Conservation (phyloP, 2,888 invertebrate genomes). For the Rhimphoctona megacephalus region DNA sequence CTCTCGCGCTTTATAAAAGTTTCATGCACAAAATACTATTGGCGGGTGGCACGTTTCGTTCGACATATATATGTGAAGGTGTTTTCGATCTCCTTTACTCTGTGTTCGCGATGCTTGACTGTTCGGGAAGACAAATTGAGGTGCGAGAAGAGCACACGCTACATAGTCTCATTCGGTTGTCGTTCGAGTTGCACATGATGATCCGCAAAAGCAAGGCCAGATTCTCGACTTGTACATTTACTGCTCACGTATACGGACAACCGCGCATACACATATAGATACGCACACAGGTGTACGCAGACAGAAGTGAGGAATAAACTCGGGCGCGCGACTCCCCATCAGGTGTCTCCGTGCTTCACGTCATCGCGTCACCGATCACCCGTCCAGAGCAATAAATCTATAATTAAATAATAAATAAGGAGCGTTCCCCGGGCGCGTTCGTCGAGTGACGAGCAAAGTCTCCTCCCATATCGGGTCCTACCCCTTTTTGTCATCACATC, state of each 20-base stretch:
- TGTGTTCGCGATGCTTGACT: conserved; percentile 32
- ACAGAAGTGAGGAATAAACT: conserved; percentile 32
- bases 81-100: conserved; percentile 48
- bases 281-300: neutral
- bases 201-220: conserved; percentile 41
- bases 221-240: conserved; percentile 19
- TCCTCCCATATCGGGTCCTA: conserved; percentile 79
- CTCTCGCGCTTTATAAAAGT: conserved; percentile 73
- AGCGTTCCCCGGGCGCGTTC: conserved; percentile 71
- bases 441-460: conserved; percentile 73
- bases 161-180: conserved; percentile 50
- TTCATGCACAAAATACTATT: conserved; percentile 73
- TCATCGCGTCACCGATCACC: conserved; percentile 68
- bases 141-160: conserved; percentile 60
- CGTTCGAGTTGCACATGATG: conserved; percentile 50
- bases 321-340: conserved; percentile 66
- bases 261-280: neutral
- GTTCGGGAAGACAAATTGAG: conserved; percentile 71
- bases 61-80: conserved; percentile 34
- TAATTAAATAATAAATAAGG: conserved; percentile 83
- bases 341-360: conserved; percentile 72
- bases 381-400: conserved; percentile 79
- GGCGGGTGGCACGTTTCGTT: conserved; percentile 66
- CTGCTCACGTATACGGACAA: neutral
- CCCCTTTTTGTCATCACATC: conserved; percentile 79